These are phyloP conservation scores for Tachypleus tridentatus DNA, from an alignment of 1,140 invertebrate species.

Conservation along the genomic window DNA sequence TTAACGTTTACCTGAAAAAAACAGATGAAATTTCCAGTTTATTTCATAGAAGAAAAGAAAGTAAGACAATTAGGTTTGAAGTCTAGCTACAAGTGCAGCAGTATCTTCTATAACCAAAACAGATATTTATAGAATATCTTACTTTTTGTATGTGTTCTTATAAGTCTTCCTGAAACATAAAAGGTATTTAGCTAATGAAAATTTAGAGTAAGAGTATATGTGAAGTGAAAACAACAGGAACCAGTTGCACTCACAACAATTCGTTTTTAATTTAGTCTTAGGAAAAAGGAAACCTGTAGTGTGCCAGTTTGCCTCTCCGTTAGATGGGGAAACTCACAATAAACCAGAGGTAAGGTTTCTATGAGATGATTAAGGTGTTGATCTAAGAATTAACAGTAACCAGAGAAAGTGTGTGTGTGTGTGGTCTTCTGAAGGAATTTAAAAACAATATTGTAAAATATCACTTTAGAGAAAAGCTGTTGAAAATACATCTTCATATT, in stretches of 20 bases:
- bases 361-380: background rate
- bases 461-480: no score
- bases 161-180: background rate
- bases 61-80: no score
- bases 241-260: background rate
- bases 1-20: no score
- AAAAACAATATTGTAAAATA: no score
- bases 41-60: no score
- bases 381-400: no score
- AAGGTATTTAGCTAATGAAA: background rate
- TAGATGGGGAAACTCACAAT: slow-evolving; percentile 87
- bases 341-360: slow-evolving; percentile 71
- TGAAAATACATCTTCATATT: no score
- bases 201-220: background rate
- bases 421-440: no score
- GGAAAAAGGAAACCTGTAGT: slow-evolving; percentile 76
- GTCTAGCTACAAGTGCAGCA: no score
- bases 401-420: no score
- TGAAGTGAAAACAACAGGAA: background rate
- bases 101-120: no score
- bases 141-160: slow-evolving; percentile 8
- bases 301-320: slow-evolving; percentile 87
- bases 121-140: background rate
- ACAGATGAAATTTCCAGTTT: no score
- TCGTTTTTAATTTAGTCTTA: slow-evolving; percentile 58